Evolutionary conservation across 2,888 invertebrate species (phyloP).

Genomic region (Ophioninae sp.): DNA sequence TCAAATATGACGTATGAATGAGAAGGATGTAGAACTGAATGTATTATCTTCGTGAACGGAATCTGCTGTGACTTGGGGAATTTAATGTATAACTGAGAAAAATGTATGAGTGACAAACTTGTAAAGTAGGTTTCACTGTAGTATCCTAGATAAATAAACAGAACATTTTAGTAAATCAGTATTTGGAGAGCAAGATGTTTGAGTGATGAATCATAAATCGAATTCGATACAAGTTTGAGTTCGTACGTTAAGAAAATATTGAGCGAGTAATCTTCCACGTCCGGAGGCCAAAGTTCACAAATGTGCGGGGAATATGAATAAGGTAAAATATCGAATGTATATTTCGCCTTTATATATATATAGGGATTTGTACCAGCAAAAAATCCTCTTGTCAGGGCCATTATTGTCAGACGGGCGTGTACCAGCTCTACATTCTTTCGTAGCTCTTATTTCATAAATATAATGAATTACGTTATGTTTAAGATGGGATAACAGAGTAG

Average conservation of each 20-base stretch:
- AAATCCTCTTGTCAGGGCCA: constrained; percentile 50
- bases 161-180: background rate
- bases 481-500: constrained; percentile 65
- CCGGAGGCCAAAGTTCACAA: background rate
- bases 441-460: constrained; percentile 56
- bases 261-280: background rate
- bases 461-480: constrained; percentile 68
- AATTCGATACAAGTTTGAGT: no score
- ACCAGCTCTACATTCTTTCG: constrained; percentile 51
- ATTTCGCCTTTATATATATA: background rate
- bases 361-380: constrained; percentile 21
- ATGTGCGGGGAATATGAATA: constrained; percentile 25
- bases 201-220: background rate
- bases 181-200: background rate
- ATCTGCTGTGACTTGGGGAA: no score
- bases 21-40: no score
- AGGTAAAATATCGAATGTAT: background rate
- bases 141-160: background rate
- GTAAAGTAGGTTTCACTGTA: no score
- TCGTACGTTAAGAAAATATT: no score
- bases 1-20: no score
- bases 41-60: no score
- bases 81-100: no score
- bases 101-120: no score
- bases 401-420: constrained; percentile 59